These are phyloP conservation scores for Falco concolor DNA, from an alignment of 2,797 vertebrate genomes.

Conservation along the genomic window DNA sequence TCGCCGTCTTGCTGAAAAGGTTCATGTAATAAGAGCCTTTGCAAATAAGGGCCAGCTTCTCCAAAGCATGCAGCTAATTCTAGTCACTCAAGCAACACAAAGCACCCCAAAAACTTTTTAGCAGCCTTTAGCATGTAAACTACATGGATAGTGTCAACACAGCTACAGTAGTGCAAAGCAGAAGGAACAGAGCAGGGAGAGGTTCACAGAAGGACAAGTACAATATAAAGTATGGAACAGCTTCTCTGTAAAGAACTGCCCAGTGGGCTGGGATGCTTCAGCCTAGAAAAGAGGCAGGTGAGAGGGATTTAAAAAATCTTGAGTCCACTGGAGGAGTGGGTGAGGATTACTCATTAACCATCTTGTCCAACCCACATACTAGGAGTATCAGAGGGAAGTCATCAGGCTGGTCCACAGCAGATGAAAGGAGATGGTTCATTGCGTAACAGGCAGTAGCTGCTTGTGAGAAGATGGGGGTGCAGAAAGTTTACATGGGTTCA, in stretches of 20 bases:
- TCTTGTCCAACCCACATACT: background rate
- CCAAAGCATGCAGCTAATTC: background rate
- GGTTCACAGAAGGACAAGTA: background rate
- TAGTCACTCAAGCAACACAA: background rate
- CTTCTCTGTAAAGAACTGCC: background rate
- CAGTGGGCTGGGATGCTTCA: background rate
- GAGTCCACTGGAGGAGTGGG: background rate
- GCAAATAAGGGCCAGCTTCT: background rate
- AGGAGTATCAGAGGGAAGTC: background rate
- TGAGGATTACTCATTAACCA: background rate
- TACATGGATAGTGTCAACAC: background rate
- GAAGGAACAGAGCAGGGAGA: background rate
- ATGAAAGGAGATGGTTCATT: rapidly evolving
- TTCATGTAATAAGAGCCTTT: background rate
- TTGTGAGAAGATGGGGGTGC: background rate
- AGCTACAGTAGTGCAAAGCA: background rate
- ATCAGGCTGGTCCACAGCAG: background rate
- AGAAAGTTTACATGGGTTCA: background rate
- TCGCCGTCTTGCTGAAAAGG: background rate
- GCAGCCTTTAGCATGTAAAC: background rate
- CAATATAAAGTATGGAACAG: rapidly evolving
- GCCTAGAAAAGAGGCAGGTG: background rate
- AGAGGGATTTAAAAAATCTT: background rate
- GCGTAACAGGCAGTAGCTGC: background rate
- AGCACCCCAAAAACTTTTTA: background rate